phyloP scores from a whole-genome alignment of 2,113 vertebrate genomes.

The Ochotona princeps region DNA sequence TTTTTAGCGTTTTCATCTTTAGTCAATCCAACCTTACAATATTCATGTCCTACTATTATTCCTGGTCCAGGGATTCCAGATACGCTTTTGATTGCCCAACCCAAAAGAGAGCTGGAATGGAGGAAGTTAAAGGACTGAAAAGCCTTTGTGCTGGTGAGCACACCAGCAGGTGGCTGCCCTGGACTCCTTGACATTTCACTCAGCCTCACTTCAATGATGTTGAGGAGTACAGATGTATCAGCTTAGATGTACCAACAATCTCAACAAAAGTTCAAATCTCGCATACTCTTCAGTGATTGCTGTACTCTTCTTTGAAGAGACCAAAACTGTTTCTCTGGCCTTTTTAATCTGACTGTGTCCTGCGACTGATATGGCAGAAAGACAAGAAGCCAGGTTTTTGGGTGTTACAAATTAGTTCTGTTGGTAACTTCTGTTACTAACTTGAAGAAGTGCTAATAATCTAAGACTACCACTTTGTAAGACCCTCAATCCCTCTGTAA shows the following conservation, averaged over 20 bases:
- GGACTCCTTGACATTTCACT: background rate
- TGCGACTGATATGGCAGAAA: background rate
- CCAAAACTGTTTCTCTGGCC: background rate
- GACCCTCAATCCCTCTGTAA: no score
- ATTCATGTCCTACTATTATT: background rate
- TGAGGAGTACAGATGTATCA: background rate
- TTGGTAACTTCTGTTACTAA: background rate
- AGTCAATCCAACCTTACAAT: background rate
- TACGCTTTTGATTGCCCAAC: background rate
- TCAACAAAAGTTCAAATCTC: background rate
- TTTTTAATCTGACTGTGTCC: background rate
- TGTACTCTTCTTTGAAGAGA: no score
- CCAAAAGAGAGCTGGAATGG: background rate
- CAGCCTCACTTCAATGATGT: background rate
- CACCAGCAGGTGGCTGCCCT: accelerated
- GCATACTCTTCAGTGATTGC: background rate
- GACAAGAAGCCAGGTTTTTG: accelerated
- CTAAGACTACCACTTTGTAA: background rate
- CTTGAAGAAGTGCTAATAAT: background rate
- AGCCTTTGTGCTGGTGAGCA: no score
- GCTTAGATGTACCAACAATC: background rate
- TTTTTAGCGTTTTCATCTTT: background rate
- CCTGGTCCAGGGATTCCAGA: no score
- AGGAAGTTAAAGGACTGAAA: background rate
- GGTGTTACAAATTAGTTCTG: background rate